Evolutionary conservation across 2,113 vertebrate species (phyloP).

Genomic region (Brienomyrus longianalis): DNA sequence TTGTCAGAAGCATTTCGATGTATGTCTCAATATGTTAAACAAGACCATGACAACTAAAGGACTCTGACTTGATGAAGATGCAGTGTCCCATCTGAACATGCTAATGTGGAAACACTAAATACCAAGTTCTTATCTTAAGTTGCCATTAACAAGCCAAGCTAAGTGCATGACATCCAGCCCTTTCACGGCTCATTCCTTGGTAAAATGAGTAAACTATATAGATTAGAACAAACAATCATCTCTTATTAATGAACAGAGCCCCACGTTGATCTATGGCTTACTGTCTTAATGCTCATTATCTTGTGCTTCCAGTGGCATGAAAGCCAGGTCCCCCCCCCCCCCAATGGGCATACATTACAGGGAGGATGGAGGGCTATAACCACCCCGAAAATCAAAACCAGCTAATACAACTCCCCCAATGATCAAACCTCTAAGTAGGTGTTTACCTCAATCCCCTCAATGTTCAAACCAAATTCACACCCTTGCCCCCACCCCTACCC

Average conservation of each 20-base stretch:
- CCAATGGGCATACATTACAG: too few relatives aligned
- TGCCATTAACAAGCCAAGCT: neutral
- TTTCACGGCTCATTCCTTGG: neutral
- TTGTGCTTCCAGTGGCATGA: neutral
- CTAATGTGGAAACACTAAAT: neutral
- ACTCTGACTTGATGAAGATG: neutral
- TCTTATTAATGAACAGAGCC: neutral
- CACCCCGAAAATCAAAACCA: too few relatives aligned
- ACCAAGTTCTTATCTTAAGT: neutral
- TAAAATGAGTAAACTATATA: neutral
- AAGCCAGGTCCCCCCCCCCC: neutral
- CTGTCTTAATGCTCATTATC: neutral
- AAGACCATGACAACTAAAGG: neutral
- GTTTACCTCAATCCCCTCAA: too few relatives aligned
- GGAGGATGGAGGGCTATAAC: too few relatives aligned
- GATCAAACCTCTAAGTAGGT: too few relatives aligned
- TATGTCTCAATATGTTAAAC: neutral
- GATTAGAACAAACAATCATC: neutral
- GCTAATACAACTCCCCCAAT: too few relatives aligned
- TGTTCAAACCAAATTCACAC: too few relatives aligned
- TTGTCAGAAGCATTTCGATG: neutral
- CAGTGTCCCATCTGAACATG: neutral
- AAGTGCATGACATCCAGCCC: neutral
- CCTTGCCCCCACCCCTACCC: neutral
- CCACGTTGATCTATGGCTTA: neutral